Conservation (phyloP, 2,888 invertebrate genomes). For the Tenthredo mesomela region DNA sequence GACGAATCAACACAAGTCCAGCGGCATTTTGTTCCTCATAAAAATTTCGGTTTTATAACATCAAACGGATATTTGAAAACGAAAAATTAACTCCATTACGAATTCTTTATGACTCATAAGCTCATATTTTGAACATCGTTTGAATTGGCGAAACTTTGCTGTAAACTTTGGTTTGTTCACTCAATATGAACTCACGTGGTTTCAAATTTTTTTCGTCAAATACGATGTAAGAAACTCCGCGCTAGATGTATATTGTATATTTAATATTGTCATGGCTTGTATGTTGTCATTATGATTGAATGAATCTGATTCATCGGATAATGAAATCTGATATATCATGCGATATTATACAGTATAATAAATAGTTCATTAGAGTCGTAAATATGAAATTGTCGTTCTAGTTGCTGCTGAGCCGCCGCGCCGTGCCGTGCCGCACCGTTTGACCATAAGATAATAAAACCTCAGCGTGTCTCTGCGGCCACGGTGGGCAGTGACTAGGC, state of each 20-base stretch:
- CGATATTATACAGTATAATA: not conserved
- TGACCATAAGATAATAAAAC: not conserved
- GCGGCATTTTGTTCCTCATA: not conserved
- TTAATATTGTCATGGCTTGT: no score
- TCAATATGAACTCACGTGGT: not conserved
- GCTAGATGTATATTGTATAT: not conserved
- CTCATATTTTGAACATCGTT: not conserved
- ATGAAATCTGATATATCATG: not conserved
- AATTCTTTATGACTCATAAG: no score
- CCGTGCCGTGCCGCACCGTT: not conserved
- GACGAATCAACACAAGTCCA: not conserved
- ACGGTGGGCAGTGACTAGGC: conserved; percentile 5
- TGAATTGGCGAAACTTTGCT: no score
- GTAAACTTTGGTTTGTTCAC: not conserved
- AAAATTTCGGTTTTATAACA: not conserved
- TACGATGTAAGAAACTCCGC: not conserved
- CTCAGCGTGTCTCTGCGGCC: conserved; percentile 10
- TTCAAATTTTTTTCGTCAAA: not conserved
- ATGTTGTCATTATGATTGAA: not conserved
- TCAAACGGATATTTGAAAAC: not conserved
- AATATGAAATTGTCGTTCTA: conserved; percentile 3
- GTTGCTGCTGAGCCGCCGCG: not conserved
- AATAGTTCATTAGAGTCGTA: conserved; percentile 3
- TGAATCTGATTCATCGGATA: not conserved
- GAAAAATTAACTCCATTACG: not conserved